Conservation (phyloP, 2,888 invertebrate species). For the Plutella xylostella region DNA sequence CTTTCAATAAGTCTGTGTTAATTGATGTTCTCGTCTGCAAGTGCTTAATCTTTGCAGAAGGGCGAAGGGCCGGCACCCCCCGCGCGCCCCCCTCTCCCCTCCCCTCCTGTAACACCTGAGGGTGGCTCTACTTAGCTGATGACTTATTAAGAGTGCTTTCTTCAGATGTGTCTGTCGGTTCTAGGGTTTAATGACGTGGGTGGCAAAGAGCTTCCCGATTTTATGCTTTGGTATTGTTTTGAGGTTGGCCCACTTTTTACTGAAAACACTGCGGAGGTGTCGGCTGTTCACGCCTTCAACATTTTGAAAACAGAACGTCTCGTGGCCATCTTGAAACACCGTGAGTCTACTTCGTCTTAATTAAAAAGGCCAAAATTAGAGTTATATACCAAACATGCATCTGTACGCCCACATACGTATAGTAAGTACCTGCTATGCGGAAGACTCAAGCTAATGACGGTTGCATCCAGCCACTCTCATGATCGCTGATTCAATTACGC, state of each 20-base stretch:
- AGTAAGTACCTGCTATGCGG: too few relatives aligned
- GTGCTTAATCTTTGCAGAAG: background rate
- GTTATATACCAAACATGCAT: too few relatives aligned
- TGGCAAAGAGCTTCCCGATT: conserved; percentile 38
- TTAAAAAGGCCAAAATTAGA: too few relatives aligned
- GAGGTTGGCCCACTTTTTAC: conserved; percentile 47
- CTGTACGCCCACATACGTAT: too few relatives aligned
- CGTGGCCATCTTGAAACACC: too few relatives aligned
- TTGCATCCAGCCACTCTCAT: too few relatives aligned
- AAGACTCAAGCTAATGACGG: too few relatives aligned
- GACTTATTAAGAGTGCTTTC: conserved; percentile 70
- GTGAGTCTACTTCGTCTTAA: too few relatives aligned
- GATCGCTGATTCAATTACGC: too few relatives aligned
- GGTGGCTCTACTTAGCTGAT: conserved; percentile 63
- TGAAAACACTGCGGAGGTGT: background rate
- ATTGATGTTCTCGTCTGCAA: background rate
- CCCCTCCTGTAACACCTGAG: conserved; percentile 24
- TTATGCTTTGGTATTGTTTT: conserved; percentile 35
- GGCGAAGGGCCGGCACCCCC: conserved; percentile 10
- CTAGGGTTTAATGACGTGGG: conserved; percentile 63
- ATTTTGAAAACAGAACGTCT: background rate
- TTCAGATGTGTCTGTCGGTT: conserved; percentile 66
- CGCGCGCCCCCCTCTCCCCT: conserved; percentile 23
- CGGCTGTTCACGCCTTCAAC: background rate
- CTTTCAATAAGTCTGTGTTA: conserved; percentile 1